phyloP scores from a whole-genome alignment of 2,113 vertebrate genomes.

The Lycaon pictus region DNA sequence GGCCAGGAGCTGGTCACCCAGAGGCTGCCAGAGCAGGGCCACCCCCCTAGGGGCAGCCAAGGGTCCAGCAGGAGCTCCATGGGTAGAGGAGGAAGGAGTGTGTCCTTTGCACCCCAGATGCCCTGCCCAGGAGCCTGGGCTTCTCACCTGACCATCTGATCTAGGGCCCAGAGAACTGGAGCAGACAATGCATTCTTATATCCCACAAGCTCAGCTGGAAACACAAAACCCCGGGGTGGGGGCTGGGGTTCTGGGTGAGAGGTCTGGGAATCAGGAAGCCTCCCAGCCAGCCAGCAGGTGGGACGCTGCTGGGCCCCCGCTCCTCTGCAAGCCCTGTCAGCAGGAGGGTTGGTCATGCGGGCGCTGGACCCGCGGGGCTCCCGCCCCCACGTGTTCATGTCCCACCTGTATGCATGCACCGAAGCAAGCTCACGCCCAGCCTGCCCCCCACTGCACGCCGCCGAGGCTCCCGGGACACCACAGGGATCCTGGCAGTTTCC shows the following conservation, averaged over 20 bases:
- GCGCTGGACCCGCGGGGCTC: too few relatives aligned
- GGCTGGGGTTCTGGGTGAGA: not conserved
- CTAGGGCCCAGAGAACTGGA: slow-evolving; percentile 68
- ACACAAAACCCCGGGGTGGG: slow-evolving; percentile 54
- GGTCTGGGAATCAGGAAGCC: not conserved
- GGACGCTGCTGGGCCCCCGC: not conserved
- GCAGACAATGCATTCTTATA: slow-evolving; percentile 55
- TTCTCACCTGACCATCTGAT: slow-evolving; percentile 25
- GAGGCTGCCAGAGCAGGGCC: not conserved
- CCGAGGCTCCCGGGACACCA: too few relatives aligned
- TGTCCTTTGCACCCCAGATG: not conserved
- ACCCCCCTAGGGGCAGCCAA: not conserved
- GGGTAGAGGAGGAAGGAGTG: not conserved
- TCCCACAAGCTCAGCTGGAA: slow-evolving; percentile 49
- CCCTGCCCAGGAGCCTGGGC: not conserved
- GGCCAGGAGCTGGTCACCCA: not conserved
- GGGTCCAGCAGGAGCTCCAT: not conserved
- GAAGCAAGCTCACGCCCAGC: not conserved
- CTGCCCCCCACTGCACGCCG: not conserved
- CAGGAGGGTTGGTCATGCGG: not conserved
- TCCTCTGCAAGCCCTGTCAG: rapidly evolving
- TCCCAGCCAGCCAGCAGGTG: not conserved
- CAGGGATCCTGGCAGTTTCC: too few relatives aligned
- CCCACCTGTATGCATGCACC: too few relatives aligned
- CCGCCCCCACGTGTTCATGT: too few relatives aligned